Base-by-base conservation (phyloP, 2,113 vertebrate genomes). In the Gopherus evgoodei region DNA sequence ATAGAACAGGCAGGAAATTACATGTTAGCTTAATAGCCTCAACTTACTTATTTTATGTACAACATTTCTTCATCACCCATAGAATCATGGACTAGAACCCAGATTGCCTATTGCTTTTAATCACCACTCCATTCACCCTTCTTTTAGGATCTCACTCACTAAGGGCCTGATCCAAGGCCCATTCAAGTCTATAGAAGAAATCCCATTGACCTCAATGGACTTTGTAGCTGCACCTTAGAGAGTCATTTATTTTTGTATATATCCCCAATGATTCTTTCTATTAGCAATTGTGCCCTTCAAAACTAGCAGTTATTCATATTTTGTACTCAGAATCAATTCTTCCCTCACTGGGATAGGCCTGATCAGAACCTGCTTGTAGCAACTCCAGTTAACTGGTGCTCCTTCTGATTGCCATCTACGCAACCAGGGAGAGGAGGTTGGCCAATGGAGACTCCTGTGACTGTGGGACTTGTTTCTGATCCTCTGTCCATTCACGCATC, bases 361-460 rank as follows among this genome's bases (percentile, higher is more conserved):
- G 89, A 42, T 44, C 91, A 69, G 29, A 81, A 50, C 42, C 85
- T 76, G 47, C 4, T 91, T 89, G 50, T 90, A 79, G 42, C 19
- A 93, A 25, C 22, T 49, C 5, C 27, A 49, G 65, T 91, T 94
- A 83, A 6, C 13, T 29, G 94, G 79, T 57, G 95, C 87, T 79
- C 4, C 1, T 91, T 91, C 29, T 91, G 50, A 95, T 44, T 2
- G 44, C 44, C 44, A 44, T 44, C 44, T 44, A 44, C 44, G 44
- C 44, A 44, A 44, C 44, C 44, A 44, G 44, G 44, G 44, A 44
- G 44, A 44, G 44, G 44, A 44, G 44, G 44, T 8, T 44, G 44
- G 44, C 44, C 44, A 8, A 44, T 44, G 44, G 44, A 44, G 7
- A 44, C 44, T 44, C 44, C 44, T 44, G 44, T 44, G 44, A 44